Evolutionary conservation across 2,888 invertebrate species (phyloP).

Genomic region (Gymnoscelis rufifasciata): DNA sequence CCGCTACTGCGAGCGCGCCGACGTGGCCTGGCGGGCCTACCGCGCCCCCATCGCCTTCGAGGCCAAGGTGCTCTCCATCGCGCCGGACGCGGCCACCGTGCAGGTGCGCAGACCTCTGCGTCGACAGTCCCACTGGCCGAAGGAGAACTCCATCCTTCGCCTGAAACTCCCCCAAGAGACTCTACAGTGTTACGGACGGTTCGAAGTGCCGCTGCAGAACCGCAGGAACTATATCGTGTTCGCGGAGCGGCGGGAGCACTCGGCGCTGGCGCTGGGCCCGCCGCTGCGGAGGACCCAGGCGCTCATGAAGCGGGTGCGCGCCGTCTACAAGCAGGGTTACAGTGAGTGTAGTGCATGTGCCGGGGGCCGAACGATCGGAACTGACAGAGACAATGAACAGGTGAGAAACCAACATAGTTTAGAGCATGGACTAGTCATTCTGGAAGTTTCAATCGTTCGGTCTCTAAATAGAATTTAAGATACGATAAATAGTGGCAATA

Average conservation of each 20-base stretch:
- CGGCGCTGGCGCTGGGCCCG: conserved; percentile 70
- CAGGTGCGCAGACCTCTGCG: conserved; percentile 64
- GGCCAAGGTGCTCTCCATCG: conserved; percentile 69
- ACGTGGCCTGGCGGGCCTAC: conserved; percentile 76
- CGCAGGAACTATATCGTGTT: conserved; percentile 73
- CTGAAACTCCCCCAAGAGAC: conserved; percentile 55
- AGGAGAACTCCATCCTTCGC: conserved; percentile 58
- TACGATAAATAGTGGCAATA: conserved; percentile 58
- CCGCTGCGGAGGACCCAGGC: conserved; percentile 65
- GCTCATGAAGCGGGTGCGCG: conserved; percentile 66
- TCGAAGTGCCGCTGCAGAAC: conserved; percentile 69
- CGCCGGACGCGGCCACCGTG: conserved; percentile 65
- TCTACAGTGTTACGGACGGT: conserved; percentile 64
- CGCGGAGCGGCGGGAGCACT: conserved; percentile 67
- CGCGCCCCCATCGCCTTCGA: conserved; percentile 74
- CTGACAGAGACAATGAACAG: conserved; percentile 8
- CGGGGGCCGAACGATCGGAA: conserved; percentile 1
- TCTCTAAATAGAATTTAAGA: conserved; percentile 51
- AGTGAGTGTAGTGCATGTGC: conserved; percentile 49
- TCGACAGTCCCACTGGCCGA: conserved; percentile 68
- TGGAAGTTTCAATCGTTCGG: conserved; percentile 25
- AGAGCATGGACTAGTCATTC: not conserved
- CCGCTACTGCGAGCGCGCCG: conserved; percentile 76
- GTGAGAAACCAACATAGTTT: not conserved
- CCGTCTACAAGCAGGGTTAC: conserved; percentile 73